These are phyloP conservation scores for Chionis minor DNA, from an alignment of 2,113 vertebrate genomes.

Conservation along the genomic window DNA sequence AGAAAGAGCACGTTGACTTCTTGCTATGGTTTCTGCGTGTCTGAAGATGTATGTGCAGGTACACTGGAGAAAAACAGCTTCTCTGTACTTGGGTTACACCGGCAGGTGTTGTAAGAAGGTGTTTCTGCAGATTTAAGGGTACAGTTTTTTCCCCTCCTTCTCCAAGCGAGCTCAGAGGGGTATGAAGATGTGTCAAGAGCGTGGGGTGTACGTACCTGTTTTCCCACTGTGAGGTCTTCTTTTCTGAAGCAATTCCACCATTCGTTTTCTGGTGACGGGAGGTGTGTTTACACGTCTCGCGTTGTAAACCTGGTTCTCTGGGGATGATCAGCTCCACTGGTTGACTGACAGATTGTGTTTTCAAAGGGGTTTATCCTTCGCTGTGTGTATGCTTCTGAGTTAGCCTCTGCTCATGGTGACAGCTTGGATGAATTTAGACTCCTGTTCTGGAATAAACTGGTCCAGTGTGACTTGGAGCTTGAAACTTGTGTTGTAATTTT, in stretches of 20 bases:
- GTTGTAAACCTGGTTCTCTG: neutral
- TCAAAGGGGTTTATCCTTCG: neutral
- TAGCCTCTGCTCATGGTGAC: neutral
- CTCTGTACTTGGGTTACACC: fast-evolving
- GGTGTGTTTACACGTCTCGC: fast-evolving
- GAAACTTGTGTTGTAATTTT: neutral
- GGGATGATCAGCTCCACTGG: neutral
- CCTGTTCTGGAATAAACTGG: slow-evolving; percentile 23
- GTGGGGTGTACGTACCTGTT: neutral
- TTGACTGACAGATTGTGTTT: neutral
- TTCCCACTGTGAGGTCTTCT: neutral
- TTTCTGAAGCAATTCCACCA: neutral
- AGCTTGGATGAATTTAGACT: neutral
- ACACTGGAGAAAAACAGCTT: neutral
- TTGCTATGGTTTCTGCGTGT: neutral
- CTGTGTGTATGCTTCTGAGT: neutral
- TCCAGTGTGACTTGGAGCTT: neutral
- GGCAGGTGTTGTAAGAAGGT: neutral
- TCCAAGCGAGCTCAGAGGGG: neutral
- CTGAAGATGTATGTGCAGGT: neutral
- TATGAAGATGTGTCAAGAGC: neutral
- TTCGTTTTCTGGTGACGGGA: neutral
- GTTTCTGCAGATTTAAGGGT: neutral
- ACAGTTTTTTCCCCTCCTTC: neutral
- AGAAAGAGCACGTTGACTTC: neutral